Evolutionary conservation across 2,113 vertebrate species (phyloP), one percentile per base, ranked within the genome.

Genomic region (Epinephelus moara): DNA sequence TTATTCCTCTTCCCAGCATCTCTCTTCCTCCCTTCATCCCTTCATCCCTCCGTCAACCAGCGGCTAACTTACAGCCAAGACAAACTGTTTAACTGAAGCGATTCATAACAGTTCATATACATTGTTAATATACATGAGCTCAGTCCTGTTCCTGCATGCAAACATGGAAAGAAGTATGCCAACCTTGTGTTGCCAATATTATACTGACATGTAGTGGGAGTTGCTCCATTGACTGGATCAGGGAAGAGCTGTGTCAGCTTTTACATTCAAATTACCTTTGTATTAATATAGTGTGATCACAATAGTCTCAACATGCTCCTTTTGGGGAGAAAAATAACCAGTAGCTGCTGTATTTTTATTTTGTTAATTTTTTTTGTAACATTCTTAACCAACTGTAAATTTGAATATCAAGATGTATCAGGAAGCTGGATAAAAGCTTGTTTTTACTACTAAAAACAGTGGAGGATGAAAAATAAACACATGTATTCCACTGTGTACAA

Each of bases 1-100:
- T 93, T 93, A 87, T 84, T 91, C 56, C 33, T 85, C 77, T 50
- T 84, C 72, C 75, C 75, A 85, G 78, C 72, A 66, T 55, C 63
- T 71, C 52, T 80, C 67, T 68, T 87, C 74, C 72, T 86, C 80
- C 80, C 85, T 53, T 73, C 69, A 77, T 86, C 80, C 80, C 85
- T 53, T 73, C 69, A 77, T 78, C 62, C 62, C 81, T 77, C 60
- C 13, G 6, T 62, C 82, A 66, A 82, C 78, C 80, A 82, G 70
- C 62, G 33, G 82, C 84, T 89, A 77, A 79, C 63, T 80, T 63
- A 88, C 67, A 75, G 81, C 88, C 70, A 85, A 89, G 61, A 85
- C 73, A 89, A 88, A 85, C 76, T 84, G 82, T 87, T 84, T 80
- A 71, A 61, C 70, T 81, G 56, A 61, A 45, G 18, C 42, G n/a